phyloP scores from a whole-genome alignment of 2,888 invertebrate genomes.

The Pasiphila rectangulata region DNA sequence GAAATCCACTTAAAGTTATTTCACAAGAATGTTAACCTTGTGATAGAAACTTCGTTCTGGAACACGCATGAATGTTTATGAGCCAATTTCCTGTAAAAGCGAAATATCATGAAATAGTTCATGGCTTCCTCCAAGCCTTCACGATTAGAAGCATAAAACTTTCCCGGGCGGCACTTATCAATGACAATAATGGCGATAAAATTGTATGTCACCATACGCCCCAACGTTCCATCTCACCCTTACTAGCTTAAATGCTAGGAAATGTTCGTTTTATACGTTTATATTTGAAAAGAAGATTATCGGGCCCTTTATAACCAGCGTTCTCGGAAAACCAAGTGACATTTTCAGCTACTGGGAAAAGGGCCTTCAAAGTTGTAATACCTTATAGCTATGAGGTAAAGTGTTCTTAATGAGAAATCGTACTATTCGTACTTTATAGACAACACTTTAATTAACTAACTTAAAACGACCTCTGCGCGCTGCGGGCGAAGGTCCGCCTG shows the following conservation, averaged over 20 bases:
- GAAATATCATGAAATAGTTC: slow-evolving; percentile 1
- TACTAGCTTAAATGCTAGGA: slow-evolving; percentile 16
- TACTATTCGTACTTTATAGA: no score
- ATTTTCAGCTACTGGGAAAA: slow-evolving; percentile 31
- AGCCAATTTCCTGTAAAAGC: slow-evolving; percentile 14
- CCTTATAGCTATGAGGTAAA: no score
- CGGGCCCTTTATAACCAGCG: slow-evolving; percentile 4
- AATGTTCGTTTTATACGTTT: slow-evolving; percentile 19
- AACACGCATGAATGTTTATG: slow-evolving; percentile 1
- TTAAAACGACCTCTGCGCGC: no score
- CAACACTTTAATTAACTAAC: no score
- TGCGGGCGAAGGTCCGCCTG: no score
- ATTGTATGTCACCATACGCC: slow-evolving; percentile 15
- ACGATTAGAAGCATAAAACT: slow-evolving; percentile 11
- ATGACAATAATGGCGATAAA: slow-evolving; percentile 24
- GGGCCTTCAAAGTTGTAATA: no score
- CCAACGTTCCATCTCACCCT: slow-evolving; percentile 5
- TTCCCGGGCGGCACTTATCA: slow-evolving; percentile 12
- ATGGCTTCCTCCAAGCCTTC: slow-evolving; percentile 2
- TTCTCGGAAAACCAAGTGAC: slow-evolving; percentile 4
- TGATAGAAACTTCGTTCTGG: neutral
- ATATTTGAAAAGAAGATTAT: slow-evolving; percentile 13
- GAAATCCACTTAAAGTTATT: neutral
- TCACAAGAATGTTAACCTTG: neutral
- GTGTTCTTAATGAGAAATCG: no score